Conservation (phyloP, 2,797 vertebrate genomes). For the Siniperca obscura region DNA sequence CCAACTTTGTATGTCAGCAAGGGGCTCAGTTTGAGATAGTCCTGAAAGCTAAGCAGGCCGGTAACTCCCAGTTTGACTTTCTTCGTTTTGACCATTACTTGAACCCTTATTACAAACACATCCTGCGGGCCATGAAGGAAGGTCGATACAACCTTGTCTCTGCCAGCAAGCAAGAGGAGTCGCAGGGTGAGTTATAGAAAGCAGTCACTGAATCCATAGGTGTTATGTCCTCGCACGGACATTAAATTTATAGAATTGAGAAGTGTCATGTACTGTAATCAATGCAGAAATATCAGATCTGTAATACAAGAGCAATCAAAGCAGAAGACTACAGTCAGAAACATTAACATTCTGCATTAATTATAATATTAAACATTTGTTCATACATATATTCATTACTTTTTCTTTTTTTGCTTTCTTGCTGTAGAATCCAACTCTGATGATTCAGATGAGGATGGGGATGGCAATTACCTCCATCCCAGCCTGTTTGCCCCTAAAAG, state of each 20-base stretch:
- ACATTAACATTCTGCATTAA: slow-evolving; percentile 2
- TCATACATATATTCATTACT: not conserved
- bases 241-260: not conserved
- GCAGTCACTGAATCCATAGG: not conserved
- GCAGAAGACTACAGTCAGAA: not conserved
- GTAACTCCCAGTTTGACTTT: slow-evolving; percentile 99
- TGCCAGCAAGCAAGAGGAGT: slow-evolving; percentile 82
- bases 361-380: not conserved
- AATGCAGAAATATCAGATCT: slow-evolving; percentile 21
- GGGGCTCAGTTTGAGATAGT: slow-evolving; percentile 99
- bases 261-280: not conserved
- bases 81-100: slow-evolving; percentile 98
- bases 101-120: slow-evolving; percentile 98
- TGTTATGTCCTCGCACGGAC: not conserved
- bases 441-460: slow-evolving; percentile 89
- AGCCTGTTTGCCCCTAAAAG: slow-evolving; percentile 97
- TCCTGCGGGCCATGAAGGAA: slow-evolving; percentile 97
- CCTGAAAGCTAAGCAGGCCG: slow-evolving; percentile 96
- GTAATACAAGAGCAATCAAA: not conserved
- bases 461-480: slow-evolving; percentile 94
- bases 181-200: slow-evolving; percentile 82
- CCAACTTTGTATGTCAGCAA: slow-evolving; percentile 97
- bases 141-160: slow-evolving; percentile 89
- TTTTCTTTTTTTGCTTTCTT: not conserved
- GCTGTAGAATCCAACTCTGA: slow-evolving; percentile 81